Evolutionary conservation across 2,113 vertebrate species (phyloP).

Genomic region (Nyctereutes procyonoides): DNA sequence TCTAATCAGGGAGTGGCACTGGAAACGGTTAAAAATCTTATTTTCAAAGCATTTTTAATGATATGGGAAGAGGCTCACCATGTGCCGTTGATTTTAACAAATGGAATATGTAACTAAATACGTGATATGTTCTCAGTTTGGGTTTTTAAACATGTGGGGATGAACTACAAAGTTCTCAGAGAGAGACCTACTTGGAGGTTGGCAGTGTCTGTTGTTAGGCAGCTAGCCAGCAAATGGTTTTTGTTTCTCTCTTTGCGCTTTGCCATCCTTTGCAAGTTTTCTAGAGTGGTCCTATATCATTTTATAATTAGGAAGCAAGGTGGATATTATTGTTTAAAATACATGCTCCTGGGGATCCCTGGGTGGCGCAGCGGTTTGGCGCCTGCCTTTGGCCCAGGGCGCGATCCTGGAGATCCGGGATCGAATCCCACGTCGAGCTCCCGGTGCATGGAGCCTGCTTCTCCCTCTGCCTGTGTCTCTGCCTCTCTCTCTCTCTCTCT

Average conservation of each 20-base stretch:
- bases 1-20: neutral
- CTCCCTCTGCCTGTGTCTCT: too few relatives aligned
- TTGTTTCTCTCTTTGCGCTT: neutral
- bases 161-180: neutral
- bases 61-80: neutral
- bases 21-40: neutral
- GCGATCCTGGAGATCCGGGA: too few relatives aligned
- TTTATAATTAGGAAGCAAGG: neutral
- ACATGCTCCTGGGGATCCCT: fast-evolving
- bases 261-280: slow-evolving; percentile 15
- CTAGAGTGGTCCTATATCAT: neutral
- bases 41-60: neutral
- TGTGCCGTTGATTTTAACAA: neutral
- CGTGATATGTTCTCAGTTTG: neutral
- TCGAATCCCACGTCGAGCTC: too few relatives aligned
- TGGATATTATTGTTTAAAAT: neutral
- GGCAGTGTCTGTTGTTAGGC: neutral
- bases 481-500: too few relatives aligned
- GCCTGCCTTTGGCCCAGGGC: too few relatives aligned
- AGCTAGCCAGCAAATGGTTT: neutral
- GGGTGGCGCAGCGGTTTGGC: too few relatives aligned
- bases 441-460: too few relatives aligned
- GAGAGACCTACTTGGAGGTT: too few relatives aligned
- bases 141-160: neutral
- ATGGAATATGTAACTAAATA: neutral